Evolutionary conservation across 2,888 invertebrate species (phyloP), one percentile per base, ranked within the genome.

Genomic region (Cetonia aurata): DNA sequence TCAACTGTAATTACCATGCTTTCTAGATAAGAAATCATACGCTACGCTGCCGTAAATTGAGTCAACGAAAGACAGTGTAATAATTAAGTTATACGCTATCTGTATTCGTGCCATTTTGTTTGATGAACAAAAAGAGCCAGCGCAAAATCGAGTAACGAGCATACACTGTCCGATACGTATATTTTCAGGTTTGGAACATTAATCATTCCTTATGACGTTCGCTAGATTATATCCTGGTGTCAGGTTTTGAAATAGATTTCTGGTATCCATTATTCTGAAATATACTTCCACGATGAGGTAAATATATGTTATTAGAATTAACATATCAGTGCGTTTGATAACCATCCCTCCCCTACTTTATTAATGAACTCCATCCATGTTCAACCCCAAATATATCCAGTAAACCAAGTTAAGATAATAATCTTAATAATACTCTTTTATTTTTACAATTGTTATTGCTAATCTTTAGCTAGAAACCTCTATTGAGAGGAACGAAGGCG

Each of bases 141-240:
- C 42, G 60, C 25, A 31, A 60, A 46, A 31, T 60, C 60, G 48
- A 60, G 33, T 48, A 48, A 13, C 60, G 46, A 60, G 8, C 60
- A 13, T 15, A 44, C 46, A 60, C 13, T 41, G 15, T n/a, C 31
- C 31, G 44, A 44, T 60, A 59, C 59, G 25, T 59, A 59, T 59
- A 59, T 59, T 59, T 59, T 59, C 46, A 46, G 46, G 31, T 46
- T 60, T 46, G 9, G 31, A 10, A 60, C 59, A 69, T 69, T 69
- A 57, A 69, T 69, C 69, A 69, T 59, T 57, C 59, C 41, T 41
- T 52, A 60, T 69, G 59, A 59, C 69, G 13, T 60, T 57, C 59
- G 69, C 57, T 60, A 52, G 69, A 69, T 69, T 60, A 59, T 46
- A 25, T 46, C 25, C 57, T 41, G 19, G 68, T 69, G 69, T 57